Percentiles rank a stretch among this genome's conserved stretches.
These are phyloP conservation scores for Lepilemur ruficaudatus DNA, from an alignment of 2,797 vertebrate genomes.

Conservation along the genomic window DNA sequence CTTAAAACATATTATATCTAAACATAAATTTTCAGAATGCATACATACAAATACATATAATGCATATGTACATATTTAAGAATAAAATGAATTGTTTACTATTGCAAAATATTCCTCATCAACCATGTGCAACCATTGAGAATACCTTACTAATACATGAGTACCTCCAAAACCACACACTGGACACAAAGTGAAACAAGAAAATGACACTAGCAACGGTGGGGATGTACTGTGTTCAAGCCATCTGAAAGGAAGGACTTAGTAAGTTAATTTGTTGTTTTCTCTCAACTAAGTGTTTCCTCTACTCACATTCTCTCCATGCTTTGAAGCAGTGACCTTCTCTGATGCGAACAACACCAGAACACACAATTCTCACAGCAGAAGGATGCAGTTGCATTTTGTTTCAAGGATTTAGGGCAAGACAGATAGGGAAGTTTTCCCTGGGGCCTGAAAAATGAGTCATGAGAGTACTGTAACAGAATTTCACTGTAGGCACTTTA, in stretches of 20 bases:
- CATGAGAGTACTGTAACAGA: background rate
- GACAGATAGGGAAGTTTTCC: background rate
- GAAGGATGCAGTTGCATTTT: background rate
- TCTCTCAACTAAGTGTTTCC: background rate
- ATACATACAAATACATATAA: background rate
- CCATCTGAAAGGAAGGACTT: background rate
- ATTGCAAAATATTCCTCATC: background rate
- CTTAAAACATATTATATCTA: background rate
- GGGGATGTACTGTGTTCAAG: background rate
- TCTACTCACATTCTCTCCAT: background rate
- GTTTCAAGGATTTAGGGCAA: background rate
- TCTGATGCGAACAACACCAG: background rate
- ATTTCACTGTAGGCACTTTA: background rate
- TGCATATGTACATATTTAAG: background rate
- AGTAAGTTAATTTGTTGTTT: background rate
- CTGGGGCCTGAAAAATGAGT: background rate
- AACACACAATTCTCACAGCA: background rate
- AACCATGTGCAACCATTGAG: background rate
- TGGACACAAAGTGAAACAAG: background rate
- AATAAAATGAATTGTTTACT: background rate
- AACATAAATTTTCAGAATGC: background rate
- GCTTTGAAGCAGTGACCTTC: background rate
- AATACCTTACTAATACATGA: background rate
- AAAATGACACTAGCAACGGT: background rate
- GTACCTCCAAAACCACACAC: background rate